Evolutionary conservation across 2,797 vertebrate species (phyloP).

Genomic region (Cossypha niveicapilla): DNA sequence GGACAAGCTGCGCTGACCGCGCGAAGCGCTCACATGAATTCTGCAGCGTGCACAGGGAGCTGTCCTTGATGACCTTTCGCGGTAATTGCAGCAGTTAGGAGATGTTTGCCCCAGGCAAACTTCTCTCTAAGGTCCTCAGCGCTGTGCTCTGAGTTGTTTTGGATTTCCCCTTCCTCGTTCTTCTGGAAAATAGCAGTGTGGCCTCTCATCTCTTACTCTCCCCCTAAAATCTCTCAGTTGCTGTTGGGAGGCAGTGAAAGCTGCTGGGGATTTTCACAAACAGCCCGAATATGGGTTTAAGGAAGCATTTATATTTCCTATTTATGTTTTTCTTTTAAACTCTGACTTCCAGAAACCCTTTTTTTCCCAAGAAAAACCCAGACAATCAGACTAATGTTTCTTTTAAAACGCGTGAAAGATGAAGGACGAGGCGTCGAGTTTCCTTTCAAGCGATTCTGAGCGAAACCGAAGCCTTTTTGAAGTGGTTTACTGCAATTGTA

Average conservation of each 20-base stretch:
- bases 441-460: not conserved
- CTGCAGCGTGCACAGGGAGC: not conserved
- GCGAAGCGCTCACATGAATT: not conserved
- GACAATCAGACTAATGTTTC: not conserved
- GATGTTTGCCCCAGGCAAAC: not conserved
- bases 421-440: not conserved
- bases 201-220: not conserved
- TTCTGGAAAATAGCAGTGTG: not conserved
- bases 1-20: not conserved
- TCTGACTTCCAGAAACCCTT: not conserved
- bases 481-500: slow-evolving; percentile 5
- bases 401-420: not conserved
- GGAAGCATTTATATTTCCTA: not conserved
- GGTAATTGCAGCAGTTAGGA: not conserved
- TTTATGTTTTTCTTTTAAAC: not conserved
- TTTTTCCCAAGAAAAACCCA: not conserved
- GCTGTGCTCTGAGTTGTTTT: not conserved
- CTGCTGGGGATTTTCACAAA: not conserved
- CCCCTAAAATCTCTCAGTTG: not conserved
- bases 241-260: not conserved
- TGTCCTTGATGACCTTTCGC: slow-evolving; percentile 6
- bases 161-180: not conserved
- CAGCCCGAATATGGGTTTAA: not conserved
- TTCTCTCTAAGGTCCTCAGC: not conserved
- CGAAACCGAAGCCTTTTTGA: not conserved